phyloP scores from a whole-genome alignment of 2,113 vertebrate genomes.

The Agapornis roseicollis region DNA sequence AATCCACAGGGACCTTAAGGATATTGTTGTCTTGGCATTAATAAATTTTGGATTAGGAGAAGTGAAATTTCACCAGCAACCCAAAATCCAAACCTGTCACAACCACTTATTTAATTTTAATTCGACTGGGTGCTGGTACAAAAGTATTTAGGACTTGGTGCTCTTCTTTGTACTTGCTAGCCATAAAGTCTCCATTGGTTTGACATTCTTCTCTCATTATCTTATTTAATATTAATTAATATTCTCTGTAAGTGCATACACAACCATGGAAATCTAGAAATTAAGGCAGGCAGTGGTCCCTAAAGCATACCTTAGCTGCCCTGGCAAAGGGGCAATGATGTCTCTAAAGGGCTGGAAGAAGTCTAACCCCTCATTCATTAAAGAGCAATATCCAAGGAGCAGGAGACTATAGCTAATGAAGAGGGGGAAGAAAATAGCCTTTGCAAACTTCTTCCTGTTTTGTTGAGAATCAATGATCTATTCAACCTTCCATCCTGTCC shows the following conservation, averaged over 20 bases:
- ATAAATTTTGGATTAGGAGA: neutral
- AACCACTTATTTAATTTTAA: neutral
- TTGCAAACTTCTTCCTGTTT: neutral
- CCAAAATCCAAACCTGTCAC: neutral
- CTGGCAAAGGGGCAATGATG: neutral
- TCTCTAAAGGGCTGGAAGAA: neutral
- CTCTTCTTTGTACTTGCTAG: neutral
- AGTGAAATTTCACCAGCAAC: neutral
- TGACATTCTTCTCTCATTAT: neutral
- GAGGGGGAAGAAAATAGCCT: neutral
- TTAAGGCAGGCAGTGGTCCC: neutral
- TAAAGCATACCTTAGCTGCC: neutral
- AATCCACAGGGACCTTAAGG: neutral
- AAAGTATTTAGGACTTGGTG: neutral
- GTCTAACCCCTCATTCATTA: neutral
- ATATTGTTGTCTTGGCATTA: neutral
- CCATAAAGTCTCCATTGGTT: neutral
- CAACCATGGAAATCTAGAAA: neutral
- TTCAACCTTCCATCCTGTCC: neutral
- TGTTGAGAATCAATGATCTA: neutral
- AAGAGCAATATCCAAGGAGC: neutral
- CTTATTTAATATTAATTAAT: neutral
- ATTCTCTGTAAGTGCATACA: neutral
- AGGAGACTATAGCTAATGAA: neutral
- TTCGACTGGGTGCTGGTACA: neutral